Percentiles rank a stretch among this genome's conserved stretches.
Conservation (phyloP, 2,797 vertebrate species). For the Rachycentron canadum region DNA sequence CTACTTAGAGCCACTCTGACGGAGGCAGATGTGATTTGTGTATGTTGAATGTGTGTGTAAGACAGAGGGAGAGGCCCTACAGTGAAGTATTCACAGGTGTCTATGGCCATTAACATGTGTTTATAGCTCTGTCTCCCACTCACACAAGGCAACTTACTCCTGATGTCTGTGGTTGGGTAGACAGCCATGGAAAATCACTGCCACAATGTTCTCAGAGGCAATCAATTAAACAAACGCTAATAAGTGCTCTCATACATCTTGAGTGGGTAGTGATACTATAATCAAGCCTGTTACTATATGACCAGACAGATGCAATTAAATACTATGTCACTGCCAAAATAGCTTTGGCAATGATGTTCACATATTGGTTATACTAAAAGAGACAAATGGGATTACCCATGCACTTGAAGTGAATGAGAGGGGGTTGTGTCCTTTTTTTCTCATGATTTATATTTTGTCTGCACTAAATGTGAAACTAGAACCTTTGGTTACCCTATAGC, state of each 20-base stretch:
- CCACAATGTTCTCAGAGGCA: conserved; percentile 36
- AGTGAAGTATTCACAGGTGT: conserved; percentile 80
- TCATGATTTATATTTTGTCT: conserved; percentile 2
- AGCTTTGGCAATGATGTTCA: conserved; percentile 5
- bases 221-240: conserved; percentile 52
- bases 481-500: conserved; percentile 8
- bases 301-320: conserved; percentile 19
- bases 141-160: conserved; percentile 51
- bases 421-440: conserved; percentile 1
- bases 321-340: conserved; percentile 5
- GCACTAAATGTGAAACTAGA: conserved; percentile 5
- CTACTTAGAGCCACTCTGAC: conserved; percentile 53
- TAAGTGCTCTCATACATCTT: conserved; percentile 41
- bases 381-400: conserved; percentile 18
- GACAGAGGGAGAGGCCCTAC: conserved; percentile 39
- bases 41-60: conserved; percentile 26
- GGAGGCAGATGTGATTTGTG: conserved; percentile 64
- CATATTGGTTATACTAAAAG: background rate
- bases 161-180: conserved; percentile 35
- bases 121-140: conserved; percentile 72
- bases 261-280: conserved; percentile 40
- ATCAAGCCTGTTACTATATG: conserved; percentile 45
- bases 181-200: conserved; percentile 63
- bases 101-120: conserved; percentile 71
- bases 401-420: background rate